Evolutionary conservation across 2,113 vertebrate genomes (phyloP).

Genomic region (Rattus rattus): DNA sequence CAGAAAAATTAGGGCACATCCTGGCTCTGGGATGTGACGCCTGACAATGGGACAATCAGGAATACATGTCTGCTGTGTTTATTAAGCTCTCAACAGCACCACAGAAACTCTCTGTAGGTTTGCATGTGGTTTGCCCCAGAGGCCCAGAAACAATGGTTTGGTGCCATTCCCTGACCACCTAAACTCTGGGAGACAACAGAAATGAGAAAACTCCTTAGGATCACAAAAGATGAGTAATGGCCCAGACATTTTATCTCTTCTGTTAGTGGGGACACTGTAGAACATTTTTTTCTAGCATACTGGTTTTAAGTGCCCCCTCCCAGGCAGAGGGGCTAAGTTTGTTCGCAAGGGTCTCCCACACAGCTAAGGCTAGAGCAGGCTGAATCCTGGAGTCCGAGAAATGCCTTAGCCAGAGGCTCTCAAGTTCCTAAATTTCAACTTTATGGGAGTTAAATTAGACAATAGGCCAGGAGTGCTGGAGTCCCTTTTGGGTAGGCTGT

Average conservation of each 20-base stretch:
- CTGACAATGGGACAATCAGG: not conserved
- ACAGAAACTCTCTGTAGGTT: conserved; percentile 47
- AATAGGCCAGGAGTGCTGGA: conserved; percentile 47
- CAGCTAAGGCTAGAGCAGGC: conserved; percentile 62
- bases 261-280: conserved; percentile 6
- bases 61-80: not conserved
- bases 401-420: conserved; percentile 27
- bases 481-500: conserved; percentile 60
- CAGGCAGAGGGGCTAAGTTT: conserved; percentile 29
- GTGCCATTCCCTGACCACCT: accelerated
- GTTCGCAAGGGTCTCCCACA: conserved; percentile 22
- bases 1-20: not conserved
- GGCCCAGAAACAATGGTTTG: conserved; percentile 49
- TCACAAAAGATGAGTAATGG: conserved; percentile 63
- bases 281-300: not conserved
- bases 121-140: conserved; percentile 36
- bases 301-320: conserved; percentile 28
- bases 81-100: not conserved
- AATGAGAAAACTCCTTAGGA: conserved; percentile 23
- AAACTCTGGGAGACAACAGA: conserved; percentile 68
- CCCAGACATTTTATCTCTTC: conserved; percentile 52
- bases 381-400: conserved; percentile 39
- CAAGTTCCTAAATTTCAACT: conserved; percentile 11
- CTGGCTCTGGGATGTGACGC: not conserved
- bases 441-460: conserved; percentile 62